Base-by-base conservation (phyloP, 2,888 invertebrate genomes). In the Venusia cambrica region DNA sequence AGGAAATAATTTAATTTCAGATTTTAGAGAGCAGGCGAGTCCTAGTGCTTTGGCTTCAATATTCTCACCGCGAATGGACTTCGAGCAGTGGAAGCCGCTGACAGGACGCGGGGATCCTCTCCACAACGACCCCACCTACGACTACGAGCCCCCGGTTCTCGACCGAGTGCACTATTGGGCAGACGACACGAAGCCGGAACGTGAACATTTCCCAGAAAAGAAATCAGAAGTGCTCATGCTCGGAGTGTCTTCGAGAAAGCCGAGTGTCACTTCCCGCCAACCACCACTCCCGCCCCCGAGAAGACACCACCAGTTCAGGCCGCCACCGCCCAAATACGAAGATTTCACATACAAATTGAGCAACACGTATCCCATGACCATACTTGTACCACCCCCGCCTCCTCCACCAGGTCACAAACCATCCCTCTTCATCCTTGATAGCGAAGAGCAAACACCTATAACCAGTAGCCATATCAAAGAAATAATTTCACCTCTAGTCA, bases 81-180 rank as follows among this genome's bases (percentile, higher is more conserved):
- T 94, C 70, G 93, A 94, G 56, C 94, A 94, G 72, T 95, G 94
- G 95, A 93, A 92, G 45, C 95, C 95, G 0, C 49, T 87, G 43
- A 88, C 95, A 20, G 95, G 94, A 2, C 91, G 92, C 34, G 94
- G 94, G 0, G 94, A 95, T 71, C 94, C 94, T 0, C 66, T 95
- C 22, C 93, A 93, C 57, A 94, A 94, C 62, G 94, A 95, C 63
- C 95, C 95, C 4, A 95, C 95, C 1, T 94, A 92, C 66, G 94
- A 94, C 65, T 95, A 95, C 66, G 93, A 94, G 35, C 95, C 95
- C 0, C 95, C 95, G 1, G 92, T 93, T 1, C 73, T 94, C 17
- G 94, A 94, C 45, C 83, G 91, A 15, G 95, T 95, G 2, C 93
- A 93, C 54, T 95, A 94, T 62, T 95, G 95, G 95, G 90, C 92